Evolutionary conservation across 2,888 invertebrate genomes (phyloP).

Genomic region (Eupelmus urozonus): DNA sequence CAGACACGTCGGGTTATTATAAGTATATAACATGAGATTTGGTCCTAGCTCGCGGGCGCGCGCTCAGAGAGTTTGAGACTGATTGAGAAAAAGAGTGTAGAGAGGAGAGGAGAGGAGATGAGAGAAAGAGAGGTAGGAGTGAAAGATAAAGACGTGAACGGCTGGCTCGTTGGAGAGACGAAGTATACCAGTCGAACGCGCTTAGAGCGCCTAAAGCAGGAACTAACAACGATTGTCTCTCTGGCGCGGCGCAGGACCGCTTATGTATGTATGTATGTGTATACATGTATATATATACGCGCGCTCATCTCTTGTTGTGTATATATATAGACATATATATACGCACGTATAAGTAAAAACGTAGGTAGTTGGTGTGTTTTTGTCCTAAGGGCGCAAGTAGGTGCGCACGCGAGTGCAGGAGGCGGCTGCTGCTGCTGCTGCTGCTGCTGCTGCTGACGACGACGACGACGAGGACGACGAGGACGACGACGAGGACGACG

Average conservation of each 20-base stretch:
- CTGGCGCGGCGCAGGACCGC: background rate
- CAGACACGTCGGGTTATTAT: background rate
- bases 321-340: no score
- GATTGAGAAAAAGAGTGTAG: background rate
- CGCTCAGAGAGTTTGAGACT: background rate
- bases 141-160: background rate
- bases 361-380: background rate
- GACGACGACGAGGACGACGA: no score
- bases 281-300: no score
- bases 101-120: background rate
- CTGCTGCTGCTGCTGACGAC: no score
- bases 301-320: no score
- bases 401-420: background rate
- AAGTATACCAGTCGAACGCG: background rate
- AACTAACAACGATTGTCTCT: slow-evolving; percentile 19
- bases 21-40: background rate
- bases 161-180: no score
- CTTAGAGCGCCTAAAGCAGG: background rate
- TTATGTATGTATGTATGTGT: no score
- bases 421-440: background rate
- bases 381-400: background rate
- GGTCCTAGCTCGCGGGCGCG: background rate
- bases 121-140: background rate
- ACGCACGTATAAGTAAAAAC: background rate
- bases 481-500: no score